A percentile compares a stretch with the other conserved stretches of the same genome.
These are phyloP conservation scores for Silurus meridionalis DNA, from an alignment of 2,113 vertebrate species.

Conservation along the genomic window DNA sequence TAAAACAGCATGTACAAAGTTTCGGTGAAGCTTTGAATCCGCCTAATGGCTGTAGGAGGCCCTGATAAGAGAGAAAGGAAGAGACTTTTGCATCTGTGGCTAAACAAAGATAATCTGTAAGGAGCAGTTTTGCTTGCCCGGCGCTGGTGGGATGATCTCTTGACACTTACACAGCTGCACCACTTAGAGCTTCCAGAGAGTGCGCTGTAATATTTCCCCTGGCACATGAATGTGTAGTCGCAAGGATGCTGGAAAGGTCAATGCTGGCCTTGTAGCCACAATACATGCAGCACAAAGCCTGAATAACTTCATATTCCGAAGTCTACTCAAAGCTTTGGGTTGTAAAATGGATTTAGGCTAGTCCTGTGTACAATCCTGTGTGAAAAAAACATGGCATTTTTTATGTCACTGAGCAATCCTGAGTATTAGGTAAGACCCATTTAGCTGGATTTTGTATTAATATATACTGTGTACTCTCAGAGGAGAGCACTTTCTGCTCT, in stretches of 20 bases:
- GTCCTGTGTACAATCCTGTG: too few relatives aligned
- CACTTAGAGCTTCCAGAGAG: background rate
- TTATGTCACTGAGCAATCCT: background rate
- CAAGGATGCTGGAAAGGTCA: background rate
- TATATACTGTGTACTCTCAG: too few relatives aligned
- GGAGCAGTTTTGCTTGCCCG: background rate
- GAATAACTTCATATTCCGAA: too few relatives aligned
- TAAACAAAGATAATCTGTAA: background rate
- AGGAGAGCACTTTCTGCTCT: too few relatives aligned
- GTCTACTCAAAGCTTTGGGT: too few relatives aligned
- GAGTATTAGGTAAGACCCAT: background rate
- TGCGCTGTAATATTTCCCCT: background rate
- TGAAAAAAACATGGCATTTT: too few relatives aligned
- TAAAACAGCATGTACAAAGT: background rate
- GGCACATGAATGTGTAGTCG: background rate
- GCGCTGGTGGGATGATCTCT: background rate
- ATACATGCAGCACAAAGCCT: background rate
- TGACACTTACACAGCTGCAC: background rate
- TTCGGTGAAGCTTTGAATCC: background rate
- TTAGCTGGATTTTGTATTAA: too few relatives aligned
- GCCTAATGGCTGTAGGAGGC: background rate
- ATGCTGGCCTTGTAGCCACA: background rate
- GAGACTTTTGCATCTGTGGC: background rate
- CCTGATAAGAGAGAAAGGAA: background rate
- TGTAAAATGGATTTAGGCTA: too few relatives aligned